Evolutionary conservation across 2,113 vertebrate species (phyloP).

Genomic region (Tapirus terrestris): DNA sequence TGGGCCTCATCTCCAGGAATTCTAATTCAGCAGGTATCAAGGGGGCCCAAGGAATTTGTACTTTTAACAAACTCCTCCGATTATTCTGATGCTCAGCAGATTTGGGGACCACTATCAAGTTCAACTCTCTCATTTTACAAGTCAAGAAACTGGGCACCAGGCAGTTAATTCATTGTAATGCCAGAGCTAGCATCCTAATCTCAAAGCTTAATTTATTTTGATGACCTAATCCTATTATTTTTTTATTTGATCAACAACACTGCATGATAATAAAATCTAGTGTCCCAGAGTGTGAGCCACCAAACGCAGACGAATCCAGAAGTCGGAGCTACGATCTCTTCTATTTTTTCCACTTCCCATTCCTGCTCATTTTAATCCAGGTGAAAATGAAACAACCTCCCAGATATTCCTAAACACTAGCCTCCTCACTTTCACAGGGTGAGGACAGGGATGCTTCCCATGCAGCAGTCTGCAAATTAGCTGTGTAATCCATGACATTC

Average conservation of each 20-base stretch:
- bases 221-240: neutral
- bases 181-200: neutral
- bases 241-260: conserved; percentile 9
- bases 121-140: neutral
- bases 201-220: conserved; percentile 11
- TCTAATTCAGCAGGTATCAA: neutral
- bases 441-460: neutral
- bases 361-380: conserved; percentile 1
- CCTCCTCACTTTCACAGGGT: neutral
- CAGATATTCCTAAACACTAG: neutral
- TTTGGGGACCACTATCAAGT: neutral
- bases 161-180: neutral
- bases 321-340: neutral
- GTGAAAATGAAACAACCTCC: neutral
- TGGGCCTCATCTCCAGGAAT: neutral
- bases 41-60: neutral
- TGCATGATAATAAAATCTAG: neutral
- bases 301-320: conserved; percentile 4
- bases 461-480: conserved; percentile 20
- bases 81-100: neutral
- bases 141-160: neutral
- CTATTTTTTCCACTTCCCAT: neutral
- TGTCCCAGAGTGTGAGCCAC: neutral
- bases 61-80: neutral
- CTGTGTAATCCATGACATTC: neutral